Evolutionary conservation across 37 sponge, comb jelly and placozoan genomes (phyloP), one percentile per base, ranked within the genome.

Genomic region (Bolinopsis microptera): DNA sequence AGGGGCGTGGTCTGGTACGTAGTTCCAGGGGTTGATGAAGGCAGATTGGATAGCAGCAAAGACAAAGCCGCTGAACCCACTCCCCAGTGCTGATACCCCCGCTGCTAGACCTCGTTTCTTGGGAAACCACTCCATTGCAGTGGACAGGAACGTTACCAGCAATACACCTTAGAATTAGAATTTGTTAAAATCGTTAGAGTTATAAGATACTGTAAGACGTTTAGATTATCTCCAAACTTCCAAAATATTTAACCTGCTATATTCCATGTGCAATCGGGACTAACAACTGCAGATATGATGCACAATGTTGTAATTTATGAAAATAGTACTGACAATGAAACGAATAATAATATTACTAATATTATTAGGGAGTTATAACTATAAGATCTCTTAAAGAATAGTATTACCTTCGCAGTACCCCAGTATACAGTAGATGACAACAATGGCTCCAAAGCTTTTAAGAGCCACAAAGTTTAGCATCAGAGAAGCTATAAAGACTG

Each of bases 71-170:
- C 90, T 86, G 30, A 86, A 41, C 28, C 90, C 90, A 40, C 90
- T 86, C n/a, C 90, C 90, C 41, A 86, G 61, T 5, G 90, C 90
- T 0, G 90, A 86, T 1, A 86, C 90, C 26, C 90, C 90, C 5
- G 90, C 90, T 5, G 90, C 90, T 23, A 86, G 90, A 39, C 90
- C 90, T 16, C 90, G 90, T 34, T 86, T 38, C 61, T 40, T 86
- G 61, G 90, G 90, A 34, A 86, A 86, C 90, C 90, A 86, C 90
- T 86, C 90, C 90, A 86, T 86, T 1, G 90, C 90, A 40, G 90
- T 86, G 21, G 90, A 86, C 2, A 86, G 90, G 61, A 86, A 86
- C 18, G 90, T 86, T 48, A 86, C 90, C 30, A 86, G 90, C 27
- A 86, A 48, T 0, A 86, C 90, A 34, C 90, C 83, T 80, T 22